Percentiles rank a stretch among this genome's conserved stretches.
phyloP scores from a whole-genome alignment of 92 coral and sea anemone genomes.

The Epizoanthus stellaris region DNA sequence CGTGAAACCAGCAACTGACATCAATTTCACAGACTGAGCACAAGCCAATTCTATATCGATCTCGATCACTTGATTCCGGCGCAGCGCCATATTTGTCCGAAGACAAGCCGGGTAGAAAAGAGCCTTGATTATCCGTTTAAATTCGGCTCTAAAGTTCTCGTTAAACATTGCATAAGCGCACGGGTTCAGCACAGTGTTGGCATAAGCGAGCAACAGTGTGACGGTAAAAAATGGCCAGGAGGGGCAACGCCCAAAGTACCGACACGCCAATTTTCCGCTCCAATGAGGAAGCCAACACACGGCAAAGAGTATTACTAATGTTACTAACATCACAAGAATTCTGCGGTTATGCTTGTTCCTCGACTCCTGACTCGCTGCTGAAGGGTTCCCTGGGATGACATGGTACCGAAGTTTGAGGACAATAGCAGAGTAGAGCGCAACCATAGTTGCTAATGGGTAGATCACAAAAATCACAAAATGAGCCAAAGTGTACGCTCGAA shows the following conservation, averaged over 20 bases:
- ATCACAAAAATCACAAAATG: slow-evolving; percentile 19
- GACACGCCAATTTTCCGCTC: slow-evolving; percentile 8
- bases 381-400: slow-evolving; percentile 36
- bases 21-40: slow-evolving; percentile 2
- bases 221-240: slow-evolving; percentile 14
- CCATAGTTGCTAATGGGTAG: background rate
- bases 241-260: slow-evolving; percentile 1
- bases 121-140: slow-evolving; percentile 9
- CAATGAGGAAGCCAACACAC: slow-evolving; percentile 25
- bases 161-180: slow-evolving; percentile 38
- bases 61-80: slow-evolving; percentile 10
- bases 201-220: slow-evolving; percentile 9
- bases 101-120: slow-evolving; percentile 3
- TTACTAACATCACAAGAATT: slow-evolving; percentile 15
- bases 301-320: slow-evolving; percentile 26
- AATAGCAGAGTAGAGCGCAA: slow-evolving; percentile 26
- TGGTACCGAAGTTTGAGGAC: slow-evolving; percentile 15
- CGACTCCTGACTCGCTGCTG: slow-evolving; percentile 20
- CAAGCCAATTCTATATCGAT: slow-evolving; percentile 25
- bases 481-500: slow-evolving; percentile 11
- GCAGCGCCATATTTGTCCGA: background rate
- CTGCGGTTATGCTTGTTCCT: slow-evolving; percentile 24
- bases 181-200: slow-evolving; percentile 35
- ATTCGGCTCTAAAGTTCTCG: slow-evolving; percentile 30
- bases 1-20: slow-evolving; percentile 24